A percentile compares a stretch with the other conserved stretches of the same genome.
These are phyloP conservation scores for Cryptocheilus praepositus DNA, from an alignment of 2,888 invertebrate genomes.

Conservation along the genomic window DNA sequence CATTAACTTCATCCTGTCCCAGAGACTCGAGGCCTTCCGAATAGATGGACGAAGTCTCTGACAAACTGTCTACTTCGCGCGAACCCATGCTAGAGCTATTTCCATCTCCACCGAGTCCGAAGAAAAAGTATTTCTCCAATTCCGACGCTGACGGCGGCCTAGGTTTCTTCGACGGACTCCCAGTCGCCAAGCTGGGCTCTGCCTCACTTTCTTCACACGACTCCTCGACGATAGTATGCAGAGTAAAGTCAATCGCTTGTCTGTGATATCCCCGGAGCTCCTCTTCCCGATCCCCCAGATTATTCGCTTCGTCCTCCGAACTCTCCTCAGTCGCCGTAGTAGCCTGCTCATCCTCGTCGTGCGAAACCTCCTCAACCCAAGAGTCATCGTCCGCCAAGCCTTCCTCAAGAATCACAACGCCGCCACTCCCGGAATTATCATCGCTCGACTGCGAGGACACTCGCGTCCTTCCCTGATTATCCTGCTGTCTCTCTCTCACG, in stretches of 20 bases:
- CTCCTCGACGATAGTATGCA: slow-evolving; percentile 95
- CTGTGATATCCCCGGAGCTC: slow-evolving; percentile 89
- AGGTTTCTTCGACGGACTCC: slow-evolving; percentile 76
- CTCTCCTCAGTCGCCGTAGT: slow-evolving; percentile 83
- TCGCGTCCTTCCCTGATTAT: slow-evolving; percentile 40
- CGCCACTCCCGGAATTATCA: slow-evolving; percentile 81
- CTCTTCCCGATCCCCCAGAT: slow-evolving; percentile 82
- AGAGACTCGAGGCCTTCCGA: slow-evolving; percentile 88
- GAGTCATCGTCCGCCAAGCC: slow-evolving; percentile 93
- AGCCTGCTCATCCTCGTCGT: slow-evolving; percentile 83
- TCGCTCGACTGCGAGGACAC: slow-evolving; percentile 66
- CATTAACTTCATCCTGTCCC: slow-evolving; percentile 76
- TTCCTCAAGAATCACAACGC: slow-evolving; percentile 87
- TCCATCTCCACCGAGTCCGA: slow-evolving; percentile 88
- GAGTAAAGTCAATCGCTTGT: slow-evolving; percentile 89
- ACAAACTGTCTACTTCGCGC: slow-evolving; percentile 77
- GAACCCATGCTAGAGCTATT: slow-evolving; percentile 76
- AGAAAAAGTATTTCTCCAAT: slow-evolving; percentile 93
- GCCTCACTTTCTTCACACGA: slow-evolving; percentile 95
- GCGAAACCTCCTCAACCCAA: slow-evolving; percentile 92
- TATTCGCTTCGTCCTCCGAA: slow-evolving; percentile 80
- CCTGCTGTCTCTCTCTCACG: slow-evolving; percentile 43
- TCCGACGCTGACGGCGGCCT: slow-evolving; percentile 87
- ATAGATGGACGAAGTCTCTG: slow-evolving; percentile 90
- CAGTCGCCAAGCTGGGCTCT: slow-evolving; percentile 77